A percentile compares a stretch with the other conserved stretches of the same genome.
Evolutionary conservation across 2,113 vertebrate genomes (phyloP).

Genomic region (Octodon degus): DNA sequence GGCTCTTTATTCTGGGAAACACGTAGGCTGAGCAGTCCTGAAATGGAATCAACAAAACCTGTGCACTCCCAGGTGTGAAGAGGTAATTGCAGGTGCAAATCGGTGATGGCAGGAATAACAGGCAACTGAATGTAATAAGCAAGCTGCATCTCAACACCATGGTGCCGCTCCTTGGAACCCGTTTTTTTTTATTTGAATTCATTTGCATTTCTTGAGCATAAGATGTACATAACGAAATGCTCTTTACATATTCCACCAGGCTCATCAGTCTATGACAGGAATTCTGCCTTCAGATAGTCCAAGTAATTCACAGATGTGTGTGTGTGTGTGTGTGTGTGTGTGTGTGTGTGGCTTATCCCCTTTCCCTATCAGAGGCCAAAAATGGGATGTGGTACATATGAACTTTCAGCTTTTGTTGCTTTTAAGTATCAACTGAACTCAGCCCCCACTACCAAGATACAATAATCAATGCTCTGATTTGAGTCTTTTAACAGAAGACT

Average conservation of each 20-base stretch:
- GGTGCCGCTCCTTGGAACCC: not conserved
- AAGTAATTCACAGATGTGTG: not conserved
- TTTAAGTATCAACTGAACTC: slow-evolving; percentile 39
- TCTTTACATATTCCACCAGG: slow-evolving; percentile 59
- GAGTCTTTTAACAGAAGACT: slow-evolving; percentile 43
- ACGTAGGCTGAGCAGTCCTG: slow-evolving; percentile 81
- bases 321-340: not conserved
- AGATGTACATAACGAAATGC: slow-evolving; percentile 44
- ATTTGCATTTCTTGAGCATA: slow-evolving; percentile 76
- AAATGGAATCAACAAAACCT: slow-evolving; percentile 81
- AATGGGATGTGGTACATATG: not conserved
- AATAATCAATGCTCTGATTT: slow-evolving; percentile 34
- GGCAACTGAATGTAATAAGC: slow-evolving; percentile 66
- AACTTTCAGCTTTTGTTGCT: slow-evolving; percentile 26
- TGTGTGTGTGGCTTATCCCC: accelerated
- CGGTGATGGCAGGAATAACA: slow-evolving; percentile 1
- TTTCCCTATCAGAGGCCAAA: not conserved
- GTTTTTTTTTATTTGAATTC: slow-evolving; percentile 61
- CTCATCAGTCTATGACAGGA: slow-evolving; percentile 56
- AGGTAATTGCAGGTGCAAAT: slow-evolving; percentile 81
- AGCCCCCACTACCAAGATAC: slow-evolving; percentile 23
- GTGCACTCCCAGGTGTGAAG: slow-evolving; percentile 80
- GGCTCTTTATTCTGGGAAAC: slow-evolving; percentile 82
- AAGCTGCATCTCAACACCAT: not conserved
- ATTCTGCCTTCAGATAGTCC: slow-evolving; percentile 44